phyloP scores from a whole-genome alignment of 2,888 invertebrate species.

The Drosophila glabriapex region DNA sequence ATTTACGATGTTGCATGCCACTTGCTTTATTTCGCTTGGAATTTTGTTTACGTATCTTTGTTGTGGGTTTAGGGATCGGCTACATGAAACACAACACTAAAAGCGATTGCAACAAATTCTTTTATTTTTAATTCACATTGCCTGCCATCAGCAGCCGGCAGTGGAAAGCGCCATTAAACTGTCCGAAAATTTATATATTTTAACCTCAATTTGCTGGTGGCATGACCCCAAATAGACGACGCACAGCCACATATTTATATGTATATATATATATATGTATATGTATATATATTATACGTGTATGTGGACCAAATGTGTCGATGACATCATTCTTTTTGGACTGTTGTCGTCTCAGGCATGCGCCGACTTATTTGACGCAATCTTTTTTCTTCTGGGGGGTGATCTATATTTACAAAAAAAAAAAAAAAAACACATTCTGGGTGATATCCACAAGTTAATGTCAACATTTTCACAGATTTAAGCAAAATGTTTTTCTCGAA shows the following conservation, averaged over 20 bases:
- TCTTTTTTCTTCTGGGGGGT: conserved; percentile 25
- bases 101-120: conserved; percentile 36
- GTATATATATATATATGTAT: conserved; percentile 16
- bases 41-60: conserved; percentile 23
- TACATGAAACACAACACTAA: conserved; percentile 29
- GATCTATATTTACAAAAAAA: conserved; percentile 67
- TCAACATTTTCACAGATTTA: conserved; percentile 2
- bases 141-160: conserved; percentile 8
- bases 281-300: conserved; percentile 7
- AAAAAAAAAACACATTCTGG: conserved; percentile 7
- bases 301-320: conserved; percentile 68
- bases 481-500: not conserved
- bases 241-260: conserved; percentile 41
- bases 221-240: conserved; percentile 64
- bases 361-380: conserved; percentile 62
- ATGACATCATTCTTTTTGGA: conserved; percentile 70
- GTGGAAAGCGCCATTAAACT: conserved; percentile 59
- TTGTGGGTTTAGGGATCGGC: conserved; percentile 28
- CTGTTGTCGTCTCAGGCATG: conserved; percentile 6
- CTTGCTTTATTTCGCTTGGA: conserved; percentile 49
- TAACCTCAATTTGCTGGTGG: conserved; percentile 73
- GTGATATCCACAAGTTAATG: conserved; percentile 29
- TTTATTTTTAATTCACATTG: conserved; percentile 44
- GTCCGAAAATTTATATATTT: conserved; percentile 73
- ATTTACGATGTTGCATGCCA: conserved; percentile 30